Evolutionary conservation across 2,888 invertebrate species (phyloP), one percentile per base, ranked within the genome.

Genomic region (Corythucha ciliata): DNA sequence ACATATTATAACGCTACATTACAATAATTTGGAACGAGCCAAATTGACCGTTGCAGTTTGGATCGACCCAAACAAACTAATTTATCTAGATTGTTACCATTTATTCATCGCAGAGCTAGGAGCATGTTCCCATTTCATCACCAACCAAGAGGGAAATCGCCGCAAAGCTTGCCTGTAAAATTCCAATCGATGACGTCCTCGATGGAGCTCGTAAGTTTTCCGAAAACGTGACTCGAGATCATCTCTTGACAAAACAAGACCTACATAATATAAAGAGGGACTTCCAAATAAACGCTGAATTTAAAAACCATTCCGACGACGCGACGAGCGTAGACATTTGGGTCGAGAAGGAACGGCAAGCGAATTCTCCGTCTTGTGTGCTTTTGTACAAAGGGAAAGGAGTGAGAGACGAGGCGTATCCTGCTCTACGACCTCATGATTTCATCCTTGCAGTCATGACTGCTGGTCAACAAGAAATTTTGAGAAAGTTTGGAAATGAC

Each of bases 371-470:
- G 24, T 49, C 46, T 22, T 34, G 34, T 14, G 46, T 46, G 2
- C 21, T 46, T 3, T 24, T 46, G 21, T 46, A 4, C 36, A 46
- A 46, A 34, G 34, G 34, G 7, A 33, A 34, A 24, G 46, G 46
- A 3, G n/a, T n/a, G n/a, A n/a, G n/a, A n/a, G 58, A 53, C 4
- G 14, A 27, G 4, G 20, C 8, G 18, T 29, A 29, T 27, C 44
- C 44, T 20, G 16, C 44, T 7, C 29, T 29, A 20, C 22, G 26
- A 4, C 10, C 29, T 24, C 22, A 40, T 6, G 62, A 62, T 54
- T 62, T 62, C 42, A 37, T 63, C 29, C 54, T 65, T 8, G 57
- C 58, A 12, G 60, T 62, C 6, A 62, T 63, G 61, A 61, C 60
- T 33, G 46, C 54, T 39, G 57, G 52, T 10, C 63, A 63, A 49